Evolutionary conservation across 1,140 invertebrate species (phyloP).

Genomic region (Drosophila nigrodunni): DNA sequence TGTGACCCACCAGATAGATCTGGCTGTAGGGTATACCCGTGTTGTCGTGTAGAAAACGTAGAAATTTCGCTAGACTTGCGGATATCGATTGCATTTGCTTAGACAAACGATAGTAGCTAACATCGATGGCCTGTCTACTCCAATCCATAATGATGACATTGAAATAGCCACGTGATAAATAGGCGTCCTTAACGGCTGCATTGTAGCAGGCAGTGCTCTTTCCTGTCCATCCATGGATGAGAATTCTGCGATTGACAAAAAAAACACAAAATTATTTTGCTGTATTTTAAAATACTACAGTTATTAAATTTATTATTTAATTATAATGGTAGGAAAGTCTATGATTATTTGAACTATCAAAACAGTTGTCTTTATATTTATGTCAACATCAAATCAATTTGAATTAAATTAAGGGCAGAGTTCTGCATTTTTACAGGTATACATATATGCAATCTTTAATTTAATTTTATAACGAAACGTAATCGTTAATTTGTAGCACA

Average conservation of each 20-base stretch:
- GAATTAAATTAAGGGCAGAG: no score
- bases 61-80: constrained; percentile 61
- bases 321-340: no score
- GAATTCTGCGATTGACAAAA: constrained; percentile 41
- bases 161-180: constrained; percentile 81
- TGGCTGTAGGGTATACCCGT: constrained; percentile 76
- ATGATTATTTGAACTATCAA: no score
- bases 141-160: constrained; percentile 88
- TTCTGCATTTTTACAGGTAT: no score
- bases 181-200: constrained; percentile 80
- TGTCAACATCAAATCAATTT: no score
- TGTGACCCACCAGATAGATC: constrained; percentile 85
- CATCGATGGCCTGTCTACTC: constrained; percentile 81
- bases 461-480: no score
- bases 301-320: no score
- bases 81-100: constrained; percentile 69
- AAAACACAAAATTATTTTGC: no score
- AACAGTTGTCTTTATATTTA: no score
- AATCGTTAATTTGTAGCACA: no score
- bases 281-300: no score
- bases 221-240: constrained; percentile 78
- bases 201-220: constrained; percentile 67
- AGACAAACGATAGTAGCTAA: constrained; percentile 70
- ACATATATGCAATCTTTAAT: no score
- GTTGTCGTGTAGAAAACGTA: constrained; percentile 80